Evolutionary conservation across 2,797 vertebrate genomes (phyloP).

Genomic region (Centroberyx gerrardi): DNA sequence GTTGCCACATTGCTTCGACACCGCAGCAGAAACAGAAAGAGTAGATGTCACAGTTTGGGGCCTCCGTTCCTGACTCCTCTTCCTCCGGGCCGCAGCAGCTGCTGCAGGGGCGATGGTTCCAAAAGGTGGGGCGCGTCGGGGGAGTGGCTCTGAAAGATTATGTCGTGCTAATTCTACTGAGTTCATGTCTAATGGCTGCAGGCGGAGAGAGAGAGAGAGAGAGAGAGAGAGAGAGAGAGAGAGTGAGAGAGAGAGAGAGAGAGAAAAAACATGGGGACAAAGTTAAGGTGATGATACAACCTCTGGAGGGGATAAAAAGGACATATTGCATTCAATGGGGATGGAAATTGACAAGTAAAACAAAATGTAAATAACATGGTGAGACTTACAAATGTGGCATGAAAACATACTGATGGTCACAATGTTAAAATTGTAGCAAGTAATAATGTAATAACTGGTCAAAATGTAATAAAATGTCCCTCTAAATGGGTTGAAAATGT

Average conservation of each 20-base stretch:
- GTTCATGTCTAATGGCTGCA: conserved; percentile 98
- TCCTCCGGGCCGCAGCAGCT: conserved; percentile 80
- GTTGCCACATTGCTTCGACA: conserved; percentile 69
- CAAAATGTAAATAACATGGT: no score
- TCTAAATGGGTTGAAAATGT: no score
- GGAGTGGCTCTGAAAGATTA: conserved; percentile 85
- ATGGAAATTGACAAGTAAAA: no score
- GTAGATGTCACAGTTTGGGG: conserved; percentile 80
- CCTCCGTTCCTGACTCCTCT: conserved; percentile 69
- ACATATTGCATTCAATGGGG: no score
- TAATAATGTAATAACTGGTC: no score
- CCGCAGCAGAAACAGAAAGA: conserved; percentile 72
- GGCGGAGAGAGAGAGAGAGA: conserved; percentile 16
- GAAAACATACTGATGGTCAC: no score
- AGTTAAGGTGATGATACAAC: conserved; percentile 2
- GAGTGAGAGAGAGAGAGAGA: conserved; percentile 10
- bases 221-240: conserved; percentile 18
- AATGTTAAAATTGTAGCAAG: no score
- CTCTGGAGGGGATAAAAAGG: no score
- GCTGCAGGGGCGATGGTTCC: conserved; percentile 73
- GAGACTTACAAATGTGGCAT: no score
- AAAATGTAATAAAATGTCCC: no score
- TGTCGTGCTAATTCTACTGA: conserved; percentile 97
- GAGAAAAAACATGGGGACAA: conserved; percentile 29
- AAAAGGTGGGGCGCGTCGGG: conserved; percentile 62